A percentile compares a stretch with the other conserved stretches of the same genome.
phyloP scores from a whole-genome alignment of 1,140 invertebrate genomes.

The Lepidurus couesii region DNA sequence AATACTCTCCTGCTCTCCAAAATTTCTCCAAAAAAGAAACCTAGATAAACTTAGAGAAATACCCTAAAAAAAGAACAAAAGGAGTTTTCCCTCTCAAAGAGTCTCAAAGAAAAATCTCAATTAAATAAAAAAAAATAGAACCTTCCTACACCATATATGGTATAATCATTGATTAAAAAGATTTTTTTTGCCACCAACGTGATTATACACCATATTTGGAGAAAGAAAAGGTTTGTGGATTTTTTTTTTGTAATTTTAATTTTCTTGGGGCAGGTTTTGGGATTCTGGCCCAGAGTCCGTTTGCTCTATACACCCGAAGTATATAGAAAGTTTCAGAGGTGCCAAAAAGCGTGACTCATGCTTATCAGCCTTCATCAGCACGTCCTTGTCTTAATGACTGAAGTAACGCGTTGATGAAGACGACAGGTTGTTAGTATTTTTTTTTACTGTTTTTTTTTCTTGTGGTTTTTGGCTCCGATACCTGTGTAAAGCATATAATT shows the following conservation, averaged over 20 bases:
- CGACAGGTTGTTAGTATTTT: not conserved
- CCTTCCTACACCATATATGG: not conserved
- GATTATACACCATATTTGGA: not conserved
- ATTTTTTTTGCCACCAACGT: not conserved
- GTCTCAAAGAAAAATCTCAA: no score
- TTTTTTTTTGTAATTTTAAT: not conserved
- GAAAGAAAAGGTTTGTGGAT: not conserved
- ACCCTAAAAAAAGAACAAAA: no score
- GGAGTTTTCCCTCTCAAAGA: no score
- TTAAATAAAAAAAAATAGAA: no score
- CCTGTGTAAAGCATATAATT: no score
- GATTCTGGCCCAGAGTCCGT: not conserved
- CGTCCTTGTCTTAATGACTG: conserved; percentile 14
- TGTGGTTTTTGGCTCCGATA: not conserved
- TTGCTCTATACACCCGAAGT: not conserved
- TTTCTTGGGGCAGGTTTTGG: not conserved
- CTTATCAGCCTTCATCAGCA: not conserved
- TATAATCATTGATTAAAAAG: not conserved
- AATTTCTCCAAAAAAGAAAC: not conserved
- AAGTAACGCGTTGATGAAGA: conserved; percentile 15
- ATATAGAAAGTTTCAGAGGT: conserved; percentile 9
- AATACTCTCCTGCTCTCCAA: no score
- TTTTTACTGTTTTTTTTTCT: not conserved
- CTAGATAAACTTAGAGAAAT: not conserved
- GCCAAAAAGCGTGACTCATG: conserved; percentile 12